These are phyloP conservation scores for Caprella mutica DNA, from an alignment of 2,888 invertebrate genomes.

Conservation along the genomic window DNA sequence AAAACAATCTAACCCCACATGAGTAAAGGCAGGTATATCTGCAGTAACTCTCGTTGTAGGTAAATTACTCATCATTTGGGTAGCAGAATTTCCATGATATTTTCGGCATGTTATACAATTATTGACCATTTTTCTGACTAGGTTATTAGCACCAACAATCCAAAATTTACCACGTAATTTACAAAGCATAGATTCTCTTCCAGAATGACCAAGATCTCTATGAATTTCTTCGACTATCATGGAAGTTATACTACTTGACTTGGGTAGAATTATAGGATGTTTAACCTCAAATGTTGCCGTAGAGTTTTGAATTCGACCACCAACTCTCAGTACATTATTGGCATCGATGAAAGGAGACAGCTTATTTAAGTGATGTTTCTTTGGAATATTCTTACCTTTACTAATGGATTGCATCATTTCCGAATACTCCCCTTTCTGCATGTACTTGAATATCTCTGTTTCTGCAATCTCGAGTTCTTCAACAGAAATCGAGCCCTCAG, in stretches of 20 bases:
- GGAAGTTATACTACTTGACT: not conserved
- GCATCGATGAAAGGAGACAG: not conserved
- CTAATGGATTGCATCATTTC: too few species aligned
- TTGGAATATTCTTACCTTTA: too few species aligned
- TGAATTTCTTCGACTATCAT: not conserved
- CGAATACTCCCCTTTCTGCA: not conserved
- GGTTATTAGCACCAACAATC: not conserved
- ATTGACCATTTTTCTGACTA: not conserved
- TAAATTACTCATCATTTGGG: not conserved
- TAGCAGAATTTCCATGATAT: not conserved
- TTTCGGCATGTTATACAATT: not conserved
- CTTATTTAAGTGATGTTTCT: not conserved
- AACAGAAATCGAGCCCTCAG: not conserved
- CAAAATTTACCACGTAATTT: not conserved
- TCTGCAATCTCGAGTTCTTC: not conserved
- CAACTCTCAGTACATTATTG: not conserved
- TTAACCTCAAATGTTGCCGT: too few species aligned
- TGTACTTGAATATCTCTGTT: not conserved
- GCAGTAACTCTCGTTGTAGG: not conserved
- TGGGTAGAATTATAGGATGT: not conserved
- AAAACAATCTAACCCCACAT: conserved; percentile 2
- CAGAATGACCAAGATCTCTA: not conserved
- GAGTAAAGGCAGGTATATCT: not conserved
- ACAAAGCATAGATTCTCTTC: not conserved
- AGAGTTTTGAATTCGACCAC: not conserved